Conservation (phyloP, 2,113 vertebrate genomes). For the Rhinogobius similis region DNA sequence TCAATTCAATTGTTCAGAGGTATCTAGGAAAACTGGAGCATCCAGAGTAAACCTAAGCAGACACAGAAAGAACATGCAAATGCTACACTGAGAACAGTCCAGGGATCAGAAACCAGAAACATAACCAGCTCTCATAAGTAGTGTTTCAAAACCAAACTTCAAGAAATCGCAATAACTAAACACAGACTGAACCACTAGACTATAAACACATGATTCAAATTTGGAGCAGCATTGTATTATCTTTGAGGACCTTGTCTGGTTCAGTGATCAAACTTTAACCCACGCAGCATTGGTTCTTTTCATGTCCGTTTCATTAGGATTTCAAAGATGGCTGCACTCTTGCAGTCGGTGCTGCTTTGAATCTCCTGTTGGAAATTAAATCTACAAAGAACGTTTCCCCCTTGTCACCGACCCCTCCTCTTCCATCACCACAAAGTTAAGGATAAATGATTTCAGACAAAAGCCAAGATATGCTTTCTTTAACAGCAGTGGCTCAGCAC, state of each 20-base stretch:
- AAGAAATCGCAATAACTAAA: neutral
- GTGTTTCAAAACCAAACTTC: too few relatives aligned
- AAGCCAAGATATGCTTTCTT: conserved; percentile 18
- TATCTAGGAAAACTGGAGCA: too few relatives aligned
- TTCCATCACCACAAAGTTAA: too few relatives aligned
- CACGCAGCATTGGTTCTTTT: neutral
- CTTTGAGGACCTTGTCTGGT: conserved; percentile 1
- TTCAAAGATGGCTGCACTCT: conserved; percentile 1
- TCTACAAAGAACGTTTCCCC: conserved; percentile 8
- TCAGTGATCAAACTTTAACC: conserved; percentile 16
- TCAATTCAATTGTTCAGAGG: too few relatives aligned
- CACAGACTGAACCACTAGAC: neutral
- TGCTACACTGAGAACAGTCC: too few relatives aligned
- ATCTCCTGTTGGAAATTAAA: neutral
- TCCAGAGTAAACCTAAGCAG: too few relatives aligned
- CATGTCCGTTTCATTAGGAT: conserved; percentile 9
- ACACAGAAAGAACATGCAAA: too few relatives aligned
- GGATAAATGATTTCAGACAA: conserved; percentile 18
- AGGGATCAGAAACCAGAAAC: too few relatives aligned
- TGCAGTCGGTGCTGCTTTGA: neutral
- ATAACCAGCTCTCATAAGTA: too few relatives aligned
- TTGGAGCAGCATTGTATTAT: neutral
- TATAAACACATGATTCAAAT: neutral
- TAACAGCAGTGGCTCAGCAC: too few relatives aligned
- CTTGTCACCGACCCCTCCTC: conserved; percentile 11